Percentiles rank a stretch among this genome's conserved stretches.
Evolutionary conservation across 1,140 invertebrate species (phyloP).

Genomic region (Hylaeus volcanicus): DNA sequence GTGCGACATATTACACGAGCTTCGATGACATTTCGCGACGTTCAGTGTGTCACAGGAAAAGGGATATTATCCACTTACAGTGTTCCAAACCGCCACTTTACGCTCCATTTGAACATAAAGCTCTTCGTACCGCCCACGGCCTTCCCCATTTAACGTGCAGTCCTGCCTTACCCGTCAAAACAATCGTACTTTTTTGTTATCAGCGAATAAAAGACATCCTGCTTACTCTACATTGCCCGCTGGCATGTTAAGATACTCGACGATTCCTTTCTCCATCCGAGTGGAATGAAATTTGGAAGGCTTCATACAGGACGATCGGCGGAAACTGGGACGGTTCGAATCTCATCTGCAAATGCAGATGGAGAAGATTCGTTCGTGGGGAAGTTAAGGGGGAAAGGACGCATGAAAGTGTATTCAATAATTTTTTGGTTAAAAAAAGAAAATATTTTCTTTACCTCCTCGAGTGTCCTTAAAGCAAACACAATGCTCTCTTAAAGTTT

Average conservation of each 20-base stretch:
- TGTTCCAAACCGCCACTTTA: conserved; percentile 71
- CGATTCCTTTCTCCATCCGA: background rate
- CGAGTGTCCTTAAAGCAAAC: too few relatives aligned
- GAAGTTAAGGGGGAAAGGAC: background rate
- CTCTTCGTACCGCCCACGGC: conserved; percentile 62
- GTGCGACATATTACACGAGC: conserved; percentile 37
- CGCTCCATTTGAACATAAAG: conserved; percentile 68
- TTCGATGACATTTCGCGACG: conserved; percentile 62
- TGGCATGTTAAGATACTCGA: background rate
- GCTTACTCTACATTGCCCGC: background rate
- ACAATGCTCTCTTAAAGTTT: too few relatives aligned
- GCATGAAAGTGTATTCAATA: too few relatives aligned
- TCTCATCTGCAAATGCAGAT: too few relatives aligned
- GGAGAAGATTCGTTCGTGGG: background rate
- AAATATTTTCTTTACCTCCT: too few relatives aligned
- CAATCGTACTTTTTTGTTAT: conserved; percentile 24
- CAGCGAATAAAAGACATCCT: background rate
- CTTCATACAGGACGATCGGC: background rate
- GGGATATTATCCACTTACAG: conserved; percentile 75
- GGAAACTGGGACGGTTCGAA: background rate
- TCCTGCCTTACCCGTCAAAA: conserved; percentile 39
- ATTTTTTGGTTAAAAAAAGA: too few relatives aligned
- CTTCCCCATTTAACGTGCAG: conserved; percentile 61
- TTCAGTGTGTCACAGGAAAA: conserved; percentile 74
- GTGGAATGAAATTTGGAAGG: too few relatives aligned